A percentile compares a stretch with the other conserved stretches of the same genome.
Conservation (phyloP, 2,113 vertebrate genomes). For the Chrysemys picta region DNA sequence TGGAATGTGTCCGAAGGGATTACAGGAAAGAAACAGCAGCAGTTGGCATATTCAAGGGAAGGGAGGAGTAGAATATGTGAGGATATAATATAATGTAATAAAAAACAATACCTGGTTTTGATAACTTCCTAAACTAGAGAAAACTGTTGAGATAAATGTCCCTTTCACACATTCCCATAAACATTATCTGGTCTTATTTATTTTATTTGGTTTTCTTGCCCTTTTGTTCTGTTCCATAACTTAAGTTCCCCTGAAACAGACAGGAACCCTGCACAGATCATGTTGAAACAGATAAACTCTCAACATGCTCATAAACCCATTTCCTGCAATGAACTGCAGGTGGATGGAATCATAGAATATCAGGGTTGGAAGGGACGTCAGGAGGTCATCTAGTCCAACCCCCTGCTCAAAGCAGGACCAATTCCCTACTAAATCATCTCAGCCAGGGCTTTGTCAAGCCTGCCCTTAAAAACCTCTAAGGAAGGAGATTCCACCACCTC, state of each 20-base stretch:
- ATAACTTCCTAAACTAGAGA: background rate
- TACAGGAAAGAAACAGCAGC: background rate
- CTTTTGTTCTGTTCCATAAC: too few relatives aligned
- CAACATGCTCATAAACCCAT: background rate
- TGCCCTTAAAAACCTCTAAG: too few relatives aligned
- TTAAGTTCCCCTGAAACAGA: background rate
- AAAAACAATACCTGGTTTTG: too few relatives aligned
- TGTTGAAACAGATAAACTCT: background rate
- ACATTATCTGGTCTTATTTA: background rate
- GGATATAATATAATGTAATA: background rate
- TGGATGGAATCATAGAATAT: too few relatives aligned
- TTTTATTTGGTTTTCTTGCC: background rate
- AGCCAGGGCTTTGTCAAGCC: too few relatives aligned
- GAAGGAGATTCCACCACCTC: too few relatives aligned
- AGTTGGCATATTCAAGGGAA: background rate
- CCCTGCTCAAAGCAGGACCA: too few relatives aligned
- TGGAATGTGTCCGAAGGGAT: background rate
- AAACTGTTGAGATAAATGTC: background rate
- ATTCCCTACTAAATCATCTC: too few relatives aligned
- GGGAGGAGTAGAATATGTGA: background rate
- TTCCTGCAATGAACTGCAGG: background rate
- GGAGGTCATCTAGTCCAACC: too few relatives aligned
- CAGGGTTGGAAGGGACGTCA: too few relatives aligned
- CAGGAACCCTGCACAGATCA: background rate
- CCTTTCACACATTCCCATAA: background rate